These are phyloP conservation scores for Charaxes varanes DNA, from an alignment of 1,140 invertebrate species.

Conservation along the genomic window DNA sequence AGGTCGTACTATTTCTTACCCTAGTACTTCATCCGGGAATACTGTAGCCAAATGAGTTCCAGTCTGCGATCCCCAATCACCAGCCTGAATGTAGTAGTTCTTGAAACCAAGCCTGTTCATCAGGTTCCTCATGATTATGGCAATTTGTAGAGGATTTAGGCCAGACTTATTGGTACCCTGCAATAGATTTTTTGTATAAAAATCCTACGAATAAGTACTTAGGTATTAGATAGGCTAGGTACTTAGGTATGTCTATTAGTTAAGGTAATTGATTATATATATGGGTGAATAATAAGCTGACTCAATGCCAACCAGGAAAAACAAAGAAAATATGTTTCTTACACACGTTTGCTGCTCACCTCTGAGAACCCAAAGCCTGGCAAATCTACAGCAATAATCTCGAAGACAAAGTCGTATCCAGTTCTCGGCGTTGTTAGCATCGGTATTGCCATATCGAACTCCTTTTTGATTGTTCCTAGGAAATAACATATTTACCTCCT, in stretches of 20 bases:
- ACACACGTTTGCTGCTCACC: constrained; percentile 39
- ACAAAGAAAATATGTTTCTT: no score
- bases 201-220: no score
- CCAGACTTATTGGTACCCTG: constrained; percentile 77
- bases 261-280: no score
- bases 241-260: no score
- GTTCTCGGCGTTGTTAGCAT: constrained; percentile 77
- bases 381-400: constrained; percentile 86
- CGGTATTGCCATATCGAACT: constrained; percentile 89
- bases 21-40: constrained; percentile 83
- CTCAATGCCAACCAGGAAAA: no score
- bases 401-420: constrained; percentile 82
- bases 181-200: constrained; percentile 15
- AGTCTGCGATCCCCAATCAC: constrained; percentile 87
- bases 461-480: no score
- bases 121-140: constrained; percentile 86
- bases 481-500: no score
- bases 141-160: constrained; percentile 78
- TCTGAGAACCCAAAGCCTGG: constrained; percentile 92
- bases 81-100: constrained; percentile 88
- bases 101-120: constrained; percentile 86
- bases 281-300: not conserved
- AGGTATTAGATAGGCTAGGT: no score
- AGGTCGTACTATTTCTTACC: constrained; percentile 32
- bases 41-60: constrained; percentile 77